Evolutionary conservation across 2,113 vertebrate species (phyloP).

Genomic region (Saguinus midas): DNA sequence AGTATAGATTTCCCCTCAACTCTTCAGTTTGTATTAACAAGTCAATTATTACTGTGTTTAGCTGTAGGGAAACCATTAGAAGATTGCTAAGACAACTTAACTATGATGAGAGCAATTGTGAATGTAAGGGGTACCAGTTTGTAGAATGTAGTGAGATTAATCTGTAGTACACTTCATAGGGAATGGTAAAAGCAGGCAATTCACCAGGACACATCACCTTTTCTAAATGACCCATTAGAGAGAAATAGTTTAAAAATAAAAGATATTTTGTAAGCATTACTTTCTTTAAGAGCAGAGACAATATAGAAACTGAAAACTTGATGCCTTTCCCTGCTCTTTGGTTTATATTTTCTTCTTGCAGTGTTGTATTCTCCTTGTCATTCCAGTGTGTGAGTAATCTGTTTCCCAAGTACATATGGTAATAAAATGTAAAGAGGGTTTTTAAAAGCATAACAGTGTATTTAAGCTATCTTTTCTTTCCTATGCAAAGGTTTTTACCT

Average conservation of each 20-base stretch:
- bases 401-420: neutral
- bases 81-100: neutral
- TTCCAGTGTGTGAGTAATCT: neutral
- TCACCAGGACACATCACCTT: neutral
- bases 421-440: neutral
- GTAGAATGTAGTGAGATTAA: neutral
- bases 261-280: neutral
- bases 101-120: neutral
- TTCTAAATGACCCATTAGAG: neutral
- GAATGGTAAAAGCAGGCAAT: neutral
- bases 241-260: neutral
- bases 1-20: neutral
- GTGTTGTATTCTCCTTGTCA: neutral
- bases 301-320: neutral
- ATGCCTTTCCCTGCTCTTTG: neutral
- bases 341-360: neutral
- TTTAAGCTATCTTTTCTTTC: neutral
- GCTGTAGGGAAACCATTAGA: neutral
- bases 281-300: neutral
- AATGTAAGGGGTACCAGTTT: neutral
- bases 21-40: neutral
- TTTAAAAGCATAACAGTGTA: neutral
- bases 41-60: neutral
- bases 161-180: neutral
- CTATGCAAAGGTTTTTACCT: neutral